Evolutionary conservation across 1,140 invertebrate species (phyloP), one percentile per base, ranked within the genome.

Genomic region (Tetramorium parvispinum): DNA sequence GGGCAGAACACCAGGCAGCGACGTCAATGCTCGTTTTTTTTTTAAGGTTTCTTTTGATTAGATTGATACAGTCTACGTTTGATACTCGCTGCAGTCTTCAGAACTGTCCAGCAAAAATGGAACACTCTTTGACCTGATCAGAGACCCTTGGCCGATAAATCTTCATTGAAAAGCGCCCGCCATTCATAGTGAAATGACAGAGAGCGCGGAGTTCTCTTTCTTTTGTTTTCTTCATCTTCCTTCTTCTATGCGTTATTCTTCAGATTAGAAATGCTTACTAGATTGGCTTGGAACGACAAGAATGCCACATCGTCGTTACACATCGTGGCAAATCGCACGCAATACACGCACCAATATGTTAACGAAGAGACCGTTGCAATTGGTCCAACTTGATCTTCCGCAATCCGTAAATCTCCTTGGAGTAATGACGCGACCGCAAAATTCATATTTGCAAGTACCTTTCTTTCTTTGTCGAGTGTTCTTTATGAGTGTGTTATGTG

Each of bases 31-130:
- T 79, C 86, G 59, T 88, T 89, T 87, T 78, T 86, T 77, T 85
- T 75, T 88, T 88, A 83, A 83, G 79, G 68, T 89, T 88, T 89
- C 83, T 94, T 95, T 95, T 95, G 94, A 95, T 95, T 95, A 95
- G 95, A 95, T 95, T 95, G 93, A 91, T 95, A 95, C 94, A 95
- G 95, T 95, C 95, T 95, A 95, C 93, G 93, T 95, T 95, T 95
- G 94, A 95, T 95, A 93, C 94, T 94, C 94, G 93, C 94, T 94
- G 93, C 94, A 95, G 94, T 95, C 93, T 94, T 95, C 85, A 91
- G 73, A 93, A 95, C 93, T 94, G 93, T 93, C 88, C 91, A 93
- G 94, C 94, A 92, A 92, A 92, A 94, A 91, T 94, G 93, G 94
- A 95, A 95, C 94, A 95, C 94, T 94, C 93, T 90, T 93, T 91